Base-by-base conservation (phyloP, 2,113 vertebrate species). In the Miniopterus natalensis region DNA sequence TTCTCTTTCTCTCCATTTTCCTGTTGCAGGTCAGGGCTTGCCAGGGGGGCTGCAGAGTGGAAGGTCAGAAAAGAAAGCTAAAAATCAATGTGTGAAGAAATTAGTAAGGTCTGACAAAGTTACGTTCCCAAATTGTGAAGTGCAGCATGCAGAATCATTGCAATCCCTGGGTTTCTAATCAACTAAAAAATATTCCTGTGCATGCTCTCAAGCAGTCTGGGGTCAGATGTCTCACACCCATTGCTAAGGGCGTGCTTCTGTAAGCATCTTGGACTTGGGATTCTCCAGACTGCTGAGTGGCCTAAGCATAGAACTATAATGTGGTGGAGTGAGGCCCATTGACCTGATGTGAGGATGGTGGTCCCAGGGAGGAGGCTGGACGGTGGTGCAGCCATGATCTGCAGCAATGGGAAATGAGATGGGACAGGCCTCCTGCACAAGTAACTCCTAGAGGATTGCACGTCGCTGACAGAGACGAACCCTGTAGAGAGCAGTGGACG, bases 321-420 rank as follows among this genome's bases (percentile, higher is more conserved):
- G 40, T 4, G 1, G 2, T 74, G n/a, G 40, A 29, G 5, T 6
- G 53, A 88, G 21, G n/a, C n/a, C 15, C 0, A 0, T 40, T 14
- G 0, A 27, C 36, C 63, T 36, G 40, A 49, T 17, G 10, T 42
- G 45, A n/a, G 65, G n/a, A 8, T 27, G 45, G 51, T 47, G 13
- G 18, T 49, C 18, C 6, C 17, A 9, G 51, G 70, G 11, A 36
- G 21, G 14, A 11, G 23, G 42, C 14, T 2, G 36, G 51, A 17
- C 2, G 0, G 27, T 1, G 31, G 51, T 20, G 6, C 10, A 2
- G 14, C 29, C 0, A 0, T 7, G 29, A 3, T 36, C 57, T 86
- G 23, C 45, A 59, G 31, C 40, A 40, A 5, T 15, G 17, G 15
- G 8, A 15, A 36, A 36, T 47, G 36, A 57, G 59, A 17, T 27